Conservation (phyloP, 1,140 invertebrate genomes). For the Chymomyza costata region DNA sequence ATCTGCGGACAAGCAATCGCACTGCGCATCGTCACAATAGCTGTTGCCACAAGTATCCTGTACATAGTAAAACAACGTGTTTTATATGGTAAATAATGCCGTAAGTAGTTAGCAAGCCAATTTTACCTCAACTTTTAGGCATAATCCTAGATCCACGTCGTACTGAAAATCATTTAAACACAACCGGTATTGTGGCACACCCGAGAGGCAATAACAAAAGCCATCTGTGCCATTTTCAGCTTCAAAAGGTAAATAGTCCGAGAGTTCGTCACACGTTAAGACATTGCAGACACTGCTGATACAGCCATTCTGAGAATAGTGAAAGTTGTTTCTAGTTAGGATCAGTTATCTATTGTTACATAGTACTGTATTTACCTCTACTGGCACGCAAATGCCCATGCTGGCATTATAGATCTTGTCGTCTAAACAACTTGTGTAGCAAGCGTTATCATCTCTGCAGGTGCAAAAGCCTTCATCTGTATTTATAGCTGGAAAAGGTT, state of each 20-base stretch:
- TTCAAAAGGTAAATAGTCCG: conserved; percentile 13
- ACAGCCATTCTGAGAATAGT: conserved; percentile 12
- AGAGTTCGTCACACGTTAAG: conserved; percentile 4
- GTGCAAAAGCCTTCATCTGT: background rate
- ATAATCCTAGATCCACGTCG: background rate
- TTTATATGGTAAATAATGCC: background rate
- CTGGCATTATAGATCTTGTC: background rate
- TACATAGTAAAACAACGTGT: background rate
- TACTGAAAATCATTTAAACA: conserved; percentile 16
- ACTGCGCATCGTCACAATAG: conserved; percentile 26
- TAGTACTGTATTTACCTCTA: conserved; percentile 11
- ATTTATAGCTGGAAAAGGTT: background rate
- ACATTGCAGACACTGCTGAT: conserved; percentile 9
- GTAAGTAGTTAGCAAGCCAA: background rate
- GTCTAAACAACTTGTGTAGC: background rate
- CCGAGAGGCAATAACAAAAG: conserved; percentile 38
- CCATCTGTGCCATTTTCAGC: conserved; percentile 18
- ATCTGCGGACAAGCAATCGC: conserved; percentile 5
- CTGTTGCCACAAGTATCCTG: conserved; percentile 5
- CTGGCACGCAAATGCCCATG: conserved; percentile 9
- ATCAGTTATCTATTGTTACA: too few relatives aligned
- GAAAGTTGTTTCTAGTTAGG: background rate
- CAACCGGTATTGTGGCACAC: conserved; percentile 13
- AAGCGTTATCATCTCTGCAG: conserved; percentile 7
- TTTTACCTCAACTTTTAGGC: background rate